Percentiles rank a stretch among this genome's conserved stretches.
These are phyloP conservation scores for Leucophenga montana DNA, from an alignment of 2,888 invertebrate genomes.

Conservation along the genomic window DNA sequence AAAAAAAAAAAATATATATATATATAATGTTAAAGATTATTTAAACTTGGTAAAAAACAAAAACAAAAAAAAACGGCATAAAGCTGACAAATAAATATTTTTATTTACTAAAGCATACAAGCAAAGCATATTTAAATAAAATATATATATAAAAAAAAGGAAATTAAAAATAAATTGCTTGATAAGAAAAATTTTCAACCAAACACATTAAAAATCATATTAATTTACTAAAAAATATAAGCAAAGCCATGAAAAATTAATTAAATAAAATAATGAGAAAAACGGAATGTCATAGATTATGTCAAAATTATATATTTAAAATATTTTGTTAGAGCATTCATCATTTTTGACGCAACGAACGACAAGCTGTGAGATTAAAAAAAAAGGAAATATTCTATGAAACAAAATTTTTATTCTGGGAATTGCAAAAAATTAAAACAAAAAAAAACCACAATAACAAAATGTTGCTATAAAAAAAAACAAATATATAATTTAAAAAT, in stretches of 20 bases:
- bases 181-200: background rate
- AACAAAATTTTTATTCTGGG: background rate
- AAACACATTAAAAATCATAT: background rate
- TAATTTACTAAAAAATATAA: background rate
- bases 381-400: background rate
- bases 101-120: no score
- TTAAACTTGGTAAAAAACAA: slow-evolving; percentile 24
- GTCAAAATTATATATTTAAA: background rate
- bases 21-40: no score
- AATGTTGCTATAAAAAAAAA: background rate
- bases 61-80: slow-evolving; percentile 18
- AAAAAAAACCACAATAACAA: background rate
- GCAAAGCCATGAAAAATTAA: background rate
- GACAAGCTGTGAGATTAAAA: no score
- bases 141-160: slow-evolving; percentile 1
- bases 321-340: background rate
- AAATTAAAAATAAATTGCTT: background rate
- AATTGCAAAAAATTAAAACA: background rate
- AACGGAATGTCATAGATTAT: no score
- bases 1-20: background rate
- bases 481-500: slow-evolving; percentile 19
- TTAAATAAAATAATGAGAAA: background rate
- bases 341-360: background rate
- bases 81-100: slow-evolving; percentile 18
- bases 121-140: background rate